Evolutionary conservation across 1,140 invertebrate species (phyloP), one percentile per base, ranked within the genome.

Genomic region (Periplaneta americana): DNA sequence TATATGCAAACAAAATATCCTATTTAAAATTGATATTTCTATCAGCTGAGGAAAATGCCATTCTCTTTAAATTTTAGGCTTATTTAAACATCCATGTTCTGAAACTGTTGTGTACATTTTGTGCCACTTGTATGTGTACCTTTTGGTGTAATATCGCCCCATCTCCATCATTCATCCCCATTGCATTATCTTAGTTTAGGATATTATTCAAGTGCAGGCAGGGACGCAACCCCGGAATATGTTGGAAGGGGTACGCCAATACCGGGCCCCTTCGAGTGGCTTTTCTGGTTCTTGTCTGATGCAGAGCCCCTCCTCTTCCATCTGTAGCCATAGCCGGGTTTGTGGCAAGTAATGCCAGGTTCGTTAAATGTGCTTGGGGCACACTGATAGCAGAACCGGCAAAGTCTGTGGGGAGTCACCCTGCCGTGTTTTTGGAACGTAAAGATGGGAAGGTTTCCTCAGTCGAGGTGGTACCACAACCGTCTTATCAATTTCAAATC

Each of bases 91-190:
- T 74, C 81, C 77, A 79, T 82, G 81, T 82, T 82, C 81, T 82
- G 80, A 78, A 82, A 82, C 81, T 82, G 81, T 82, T 82, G 81
- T 82, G 81, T 82, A 79, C 81, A 76, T 82, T 82, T 79, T 82
- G 81, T 82, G 81, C 81, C 76, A 82, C 77, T 78, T 82, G 77
- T 82, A 77, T 82, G 77, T 82, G 81, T 82, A 77, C 76, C 81
- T 82, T 82, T 82, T 82, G 81, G 81, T 82, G 81, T 82, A 82
- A 78, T 78, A 74, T 66, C 35, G 34, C 81, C 76, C 76, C 48
- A n/a, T 78, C 34, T 78, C 76, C n/a, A 37, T 39, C 76, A 36
- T 39, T 78, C 28, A 36, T 39, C 39, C 35, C 74, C 35, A 34
- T 80, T 74, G 74, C 79, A 34, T 80, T 74, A 74, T 75, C 32